Base-by-base conservation (phyloP, 2,113 vertebrate species). In the Microcebus jonahi region DNA sequence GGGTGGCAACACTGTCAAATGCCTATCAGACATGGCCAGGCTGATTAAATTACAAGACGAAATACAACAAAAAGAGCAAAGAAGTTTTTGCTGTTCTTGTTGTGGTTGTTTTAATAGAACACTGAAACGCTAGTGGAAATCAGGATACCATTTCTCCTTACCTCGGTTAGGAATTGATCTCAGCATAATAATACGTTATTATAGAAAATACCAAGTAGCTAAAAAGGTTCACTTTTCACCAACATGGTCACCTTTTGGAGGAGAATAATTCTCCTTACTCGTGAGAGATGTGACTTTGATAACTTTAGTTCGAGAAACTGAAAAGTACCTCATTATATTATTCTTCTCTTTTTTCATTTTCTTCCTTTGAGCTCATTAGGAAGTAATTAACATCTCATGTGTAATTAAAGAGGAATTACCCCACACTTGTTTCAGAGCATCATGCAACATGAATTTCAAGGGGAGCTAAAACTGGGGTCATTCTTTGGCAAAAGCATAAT, bases 311-410 rank as follows among this genome's bases (percentile, higher is more conserved):
- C 97, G 90, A 95, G 84, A 91, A 91, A 93, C 29, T 90, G 90
- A 84, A 94, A 6, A 76, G 1, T 0, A 73, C 29, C 73, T 48
- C 81, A 83, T 53, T 76, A 65, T 61, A 34, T 70, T 93, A n/a
- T 34, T 86, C 57, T 79, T 82, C 57, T 77, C 14, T 42, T 92
- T 94, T 96, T 75, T 39, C 39, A 86, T 92, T 73, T 63, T 68
- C 25, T 96, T 82, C 73, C 92, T 97, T 97, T 96, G 89, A 97
- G 27, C 85, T 97, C 73, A 82, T 97, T 98, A 97, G 91, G 94
- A 97, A 97, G 90, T 97, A 98, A 97, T 97, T 97, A 97, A 97
- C 97, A 97, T 83, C 96, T 84, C 14, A 89, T 17, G 1, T 95
- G 65, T 83, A 97, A 97, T 97, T 97, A 98, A 67, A 96, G 93